phyloP scores from a whole-genome alignment of 2,888 invertebrate genomes.

The Drosophila borealis region DNA sequence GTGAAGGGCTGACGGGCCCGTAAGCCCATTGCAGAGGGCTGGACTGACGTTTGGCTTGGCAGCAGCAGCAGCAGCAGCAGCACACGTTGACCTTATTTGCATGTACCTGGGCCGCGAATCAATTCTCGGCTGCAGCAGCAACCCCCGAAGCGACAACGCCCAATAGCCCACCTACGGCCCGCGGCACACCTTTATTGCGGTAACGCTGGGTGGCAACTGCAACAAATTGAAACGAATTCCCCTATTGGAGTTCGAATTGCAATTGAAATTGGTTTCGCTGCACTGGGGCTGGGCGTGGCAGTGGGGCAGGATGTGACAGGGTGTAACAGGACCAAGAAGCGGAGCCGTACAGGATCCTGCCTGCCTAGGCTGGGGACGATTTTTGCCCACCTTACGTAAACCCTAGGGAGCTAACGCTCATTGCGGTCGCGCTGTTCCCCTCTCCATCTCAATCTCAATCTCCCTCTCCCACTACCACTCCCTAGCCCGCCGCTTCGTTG shows the following conservation, averaged over 20 bases:
- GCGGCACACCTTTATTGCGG: constrained; percentile 60
- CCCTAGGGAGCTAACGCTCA: constrained; percentile 35
- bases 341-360: constrained; percentile 8
- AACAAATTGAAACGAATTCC: constrained; percentile 81
- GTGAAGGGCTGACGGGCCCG: neutral
- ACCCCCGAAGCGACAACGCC: neutral
- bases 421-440: constrained; percentile 49
- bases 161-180: neutral
- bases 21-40: constrained; percentile 39
- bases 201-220: constrained; percentile 64
- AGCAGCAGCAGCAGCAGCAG: constrained; percentile 51
- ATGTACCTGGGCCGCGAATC: constrained; percentile 71
- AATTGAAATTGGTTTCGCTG: constrained; percentile 78
- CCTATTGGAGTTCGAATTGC: constrained; percentile 80
- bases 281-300: constrained; percentile 9
- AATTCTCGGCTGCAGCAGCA: constrained; percentile 64
- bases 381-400: neutral
- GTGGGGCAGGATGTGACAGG: neutral
- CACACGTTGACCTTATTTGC: constrained; percentile 81
- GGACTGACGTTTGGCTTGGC: constrained; percentile 62
- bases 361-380: neutral
- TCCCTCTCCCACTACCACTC: neutral
- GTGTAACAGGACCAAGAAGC: neutral
- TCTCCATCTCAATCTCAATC: neutral
- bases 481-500: constrained; percentile 45